Evolutionary conservation across 2,888 invertebrate species (phyloP), one percentile per base, ranked within the genome.

Genomic region (Aplocera efformata): DNA sequence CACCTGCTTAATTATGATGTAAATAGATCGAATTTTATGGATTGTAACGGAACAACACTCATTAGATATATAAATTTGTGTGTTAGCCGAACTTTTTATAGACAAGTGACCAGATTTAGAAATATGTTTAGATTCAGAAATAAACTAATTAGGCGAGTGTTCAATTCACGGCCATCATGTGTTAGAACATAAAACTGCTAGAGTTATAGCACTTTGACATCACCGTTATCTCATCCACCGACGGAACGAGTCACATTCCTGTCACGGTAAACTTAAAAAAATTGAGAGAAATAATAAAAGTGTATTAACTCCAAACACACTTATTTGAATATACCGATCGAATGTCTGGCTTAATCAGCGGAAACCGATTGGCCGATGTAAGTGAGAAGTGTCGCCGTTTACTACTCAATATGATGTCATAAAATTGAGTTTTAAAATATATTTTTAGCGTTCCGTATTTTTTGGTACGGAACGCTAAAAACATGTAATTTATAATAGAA

Each of bases 371-470:
- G 76, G 72, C 58, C 63, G 62, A 50, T n/a, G 31, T 53, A 63
- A 73, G 70, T 71, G 67, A 67, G 70, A 75, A 76, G 60, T 74
- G 72, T 74, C 76, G 67, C 64, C 64, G 53, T 72, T 71, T 64
- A 72, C 68, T 68, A 61, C 67, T 56, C 64, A 64, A 68, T 76
- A 70, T 73, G 67, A 73, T 73, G 61, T 63, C 63, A 72, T 76
- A 68, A 72, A 72, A 66, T 62, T 58, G 66, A 63, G 58, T 53
- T 63, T 66, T 65, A 73, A 63, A 58, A 63, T 66, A 63, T 62
- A 53, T 53, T 67, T 58, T 58, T 60, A 3, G 13, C 13, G 13
- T 17, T 17, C 13, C 5, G 13, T 17, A 17, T n/a, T n/a, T n/a
- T n/a, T n/a, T n/a, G n/a, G n/a, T n/a, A n/a, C n/a, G n/a, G n/a